phyloP scores from a whole-genome alignment of 1,140 invertebrate species.

The Trachymyrmex cornetzi region DNA sequence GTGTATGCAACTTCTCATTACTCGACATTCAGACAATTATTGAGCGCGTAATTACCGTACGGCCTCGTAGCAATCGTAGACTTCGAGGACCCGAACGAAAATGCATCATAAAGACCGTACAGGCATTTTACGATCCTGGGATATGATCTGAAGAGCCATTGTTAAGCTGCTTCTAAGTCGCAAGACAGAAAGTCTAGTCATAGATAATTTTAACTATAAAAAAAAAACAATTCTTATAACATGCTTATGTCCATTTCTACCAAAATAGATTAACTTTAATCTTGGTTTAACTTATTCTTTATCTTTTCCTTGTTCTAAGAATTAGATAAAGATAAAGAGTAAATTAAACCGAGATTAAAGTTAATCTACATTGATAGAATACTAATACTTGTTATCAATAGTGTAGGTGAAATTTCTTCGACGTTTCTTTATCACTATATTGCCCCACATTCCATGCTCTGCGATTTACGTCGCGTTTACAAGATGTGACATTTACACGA shows the following conservation, averaged over 20 bases:
- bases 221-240: not conserved
- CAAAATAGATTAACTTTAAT: too few species aligned
- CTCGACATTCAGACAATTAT: slow-evolving; percentile 34
- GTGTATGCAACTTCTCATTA: slow-evolving; percentile 32
- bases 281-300: too few species aligned
- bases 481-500: slow-evolving; percentile 44
- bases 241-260: too few species aligned
- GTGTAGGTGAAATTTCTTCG: not conserved
- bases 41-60: slow-evolving; percentile 9
- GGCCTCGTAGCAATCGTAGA: not conserved
- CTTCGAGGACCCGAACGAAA: not conserved
- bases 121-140: not conserved
- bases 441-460: not conserved
- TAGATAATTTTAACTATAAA: not conserved
- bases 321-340: too few species aligned
- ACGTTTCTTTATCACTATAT: not conserved
- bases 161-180: not conserved
- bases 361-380: too few species aligned
- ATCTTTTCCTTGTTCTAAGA: too few species aligned
- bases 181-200: not conserved
- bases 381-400: not conserved
- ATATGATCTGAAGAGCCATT: not conserved
- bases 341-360: too few species aligned
- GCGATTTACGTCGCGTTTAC: slow-evolving; percentile 7
- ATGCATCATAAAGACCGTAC: not conserved